These are phyloP conservation scores for Conger conger DNA, from an alignment of 2,113 vertebrate genomes.

Conservation along the genomic window DNA sequence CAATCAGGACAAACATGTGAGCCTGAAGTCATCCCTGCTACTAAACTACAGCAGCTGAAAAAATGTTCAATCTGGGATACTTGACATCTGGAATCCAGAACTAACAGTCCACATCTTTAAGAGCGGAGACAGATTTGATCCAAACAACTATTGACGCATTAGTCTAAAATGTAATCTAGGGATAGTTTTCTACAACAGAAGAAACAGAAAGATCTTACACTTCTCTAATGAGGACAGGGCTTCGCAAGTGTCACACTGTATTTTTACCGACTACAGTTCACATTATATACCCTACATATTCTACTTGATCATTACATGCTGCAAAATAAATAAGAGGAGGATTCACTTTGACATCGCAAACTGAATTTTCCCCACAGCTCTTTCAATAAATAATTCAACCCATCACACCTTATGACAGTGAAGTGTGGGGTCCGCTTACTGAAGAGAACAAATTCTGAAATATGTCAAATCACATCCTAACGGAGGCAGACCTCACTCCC, in stretches of 20 bases:
- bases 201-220: background rate
- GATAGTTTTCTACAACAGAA: background rate
- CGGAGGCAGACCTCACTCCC: too few relatives aligned
- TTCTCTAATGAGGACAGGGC: background rate
- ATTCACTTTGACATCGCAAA: background rate
- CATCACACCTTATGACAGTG: background rate
- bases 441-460: background rate
- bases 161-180: background rate
- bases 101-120: background rate
- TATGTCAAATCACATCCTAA: too few relatives aligned
- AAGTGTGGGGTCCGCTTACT: background rate
- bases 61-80: background rate
- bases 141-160: background rate
- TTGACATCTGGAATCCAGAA: background rate
- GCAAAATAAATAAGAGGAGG: background rate
- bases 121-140: background rate
- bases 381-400: background rate
- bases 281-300: background rate
- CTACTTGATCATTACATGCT: background rate
- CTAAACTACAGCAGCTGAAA: background rate
- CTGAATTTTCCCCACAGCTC: background rate
- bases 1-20: background rate
- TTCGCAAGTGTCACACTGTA: background rate
- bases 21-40: background rate
- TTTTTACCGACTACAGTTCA: background rate